Base-by-base conservation (phyloP, 1,140 invertebrate genomes). In the Aradophagus sp. region DNA sequence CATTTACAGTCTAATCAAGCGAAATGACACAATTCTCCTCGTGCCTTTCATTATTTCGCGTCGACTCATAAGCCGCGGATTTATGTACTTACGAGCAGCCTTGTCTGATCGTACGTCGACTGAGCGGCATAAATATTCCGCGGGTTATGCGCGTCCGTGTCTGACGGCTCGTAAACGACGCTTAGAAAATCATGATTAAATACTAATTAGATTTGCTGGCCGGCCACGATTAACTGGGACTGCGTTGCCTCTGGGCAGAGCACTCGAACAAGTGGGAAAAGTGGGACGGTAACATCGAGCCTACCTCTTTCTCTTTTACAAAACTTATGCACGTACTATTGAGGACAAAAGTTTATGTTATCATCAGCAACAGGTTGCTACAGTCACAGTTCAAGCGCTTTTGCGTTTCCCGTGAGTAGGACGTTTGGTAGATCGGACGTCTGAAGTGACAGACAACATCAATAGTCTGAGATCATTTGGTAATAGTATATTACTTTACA, bases 151-250 rank as follows among this genome's bases (percentile, higher is more conserved):
- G 45, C 36, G 45, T 67, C 44, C 32, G 29, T 44, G 44, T 44
- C 45, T 44, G 61, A 67, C 38, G 53, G 45, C 38, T 58, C 31
- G 63, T 48, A 62, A 70, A 44, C 36, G 53, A 16, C 26, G 58
- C 32, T 63, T 63, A 70, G 67, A 70, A 56, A 70, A 70, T 63
- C 58, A 59, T 58, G 67, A 70, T 70, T 52, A 70, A 62, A 63
- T 70, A 70, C 67, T 63, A 70, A 70, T 70, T 70, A 70, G 53
- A 58, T 71, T 71, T 63, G 39, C 65, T 39, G 55, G 23, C 35
- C 44, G 38, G 67, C 11, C 32, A 55, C 66, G 66, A 62, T 47
- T 67, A 42, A 52, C 66, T 61, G 55, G 42, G 42, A 62, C 48
- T 62, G 8, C 6, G 10, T 29, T 32, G 56, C 56, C 48, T 47